phyloP scores from a whole-genome alignment of 1,140 invertebrate genomes.

The Spodoptera frugiperda region DNA sequence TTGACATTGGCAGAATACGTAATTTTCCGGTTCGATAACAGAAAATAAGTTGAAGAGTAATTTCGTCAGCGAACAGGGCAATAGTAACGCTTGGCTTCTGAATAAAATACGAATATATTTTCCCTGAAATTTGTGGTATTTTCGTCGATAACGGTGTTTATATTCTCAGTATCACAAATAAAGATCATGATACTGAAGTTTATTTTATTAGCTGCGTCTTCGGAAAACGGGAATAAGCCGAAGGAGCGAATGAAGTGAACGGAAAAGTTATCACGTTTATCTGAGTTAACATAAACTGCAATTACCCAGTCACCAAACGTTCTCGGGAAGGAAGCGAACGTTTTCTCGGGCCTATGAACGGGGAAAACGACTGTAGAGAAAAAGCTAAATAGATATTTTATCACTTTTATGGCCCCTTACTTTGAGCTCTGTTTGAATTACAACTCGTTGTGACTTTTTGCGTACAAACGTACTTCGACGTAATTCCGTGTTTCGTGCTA shows the following conservation, averaged over 20 bases:
- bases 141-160: slow-evolving; percentile 21
- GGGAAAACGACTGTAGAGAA: slow-evolving; percentile 68
- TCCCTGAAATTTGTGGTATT: slow-evolving; percentile 17
- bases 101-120: not conserved
- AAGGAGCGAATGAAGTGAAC: slow-evolving; percentile 49
- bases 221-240: slow-evolving; percentile 37
- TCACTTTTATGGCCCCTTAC: slow-evolving; percentile 82
- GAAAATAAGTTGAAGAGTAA: slow-evolving; percentile 18
- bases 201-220: slow-evolving; percentile 43
- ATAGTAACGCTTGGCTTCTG: slow-evolving; percentile 6
- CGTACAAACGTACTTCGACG: slow-evolving; percentile 42
- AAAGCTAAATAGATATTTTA: slow-evolving; percentile 84
- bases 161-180: slow-evolving; percentile 23
- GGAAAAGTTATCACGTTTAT: slow-evolving; percentile 70
- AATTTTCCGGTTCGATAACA: slow-evolving; percentile 31
- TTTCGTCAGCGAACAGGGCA: not conserved
- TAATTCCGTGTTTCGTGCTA: slow-evolving; percentile 59
- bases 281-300: slow-evolving; percentile 77
- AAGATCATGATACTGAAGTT: slow-evolving; percentile 29
- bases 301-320: slow-evolving; percentile 74
- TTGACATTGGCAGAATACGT: slow-evolving; percentile 29
- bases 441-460: slow-evolving; percentile 35
- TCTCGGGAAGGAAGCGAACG: slow-evolving; percentile 71
- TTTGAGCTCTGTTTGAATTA: slow-evolving; percentile 75
- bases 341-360: slow-evolving; percentile 60